Evolutionary conservation across 2,888 invertebrate genomes (phyloP).

Genomic region (Mantis religiosa): DNA sequence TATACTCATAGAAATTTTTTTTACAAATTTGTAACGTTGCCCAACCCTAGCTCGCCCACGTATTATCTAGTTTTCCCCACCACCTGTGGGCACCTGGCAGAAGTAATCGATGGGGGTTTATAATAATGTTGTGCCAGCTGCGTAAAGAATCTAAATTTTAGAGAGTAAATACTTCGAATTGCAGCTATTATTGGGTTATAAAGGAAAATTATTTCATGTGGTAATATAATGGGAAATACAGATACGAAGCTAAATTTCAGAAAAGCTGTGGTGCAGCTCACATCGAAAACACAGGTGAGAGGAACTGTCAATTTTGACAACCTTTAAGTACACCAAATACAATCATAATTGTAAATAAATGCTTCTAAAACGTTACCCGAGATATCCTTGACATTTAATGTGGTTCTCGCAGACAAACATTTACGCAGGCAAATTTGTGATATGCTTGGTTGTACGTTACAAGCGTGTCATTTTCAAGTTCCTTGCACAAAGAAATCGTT

Average conservation of each 20-base stretch:
- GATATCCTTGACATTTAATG: background rate
- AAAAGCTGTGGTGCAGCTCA: constrained; percentile 95
- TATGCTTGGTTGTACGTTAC: no score
- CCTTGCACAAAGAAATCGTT: no score
- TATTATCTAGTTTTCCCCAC: background rate
- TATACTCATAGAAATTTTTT: background rate
- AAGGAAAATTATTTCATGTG: background rate
- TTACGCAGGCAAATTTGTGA: no score
- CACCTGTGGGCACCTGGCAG: background rate
- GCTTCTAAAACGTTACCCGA: no score
- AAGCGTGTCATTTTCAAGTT: no score
- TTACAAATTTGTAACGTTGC: background rate
- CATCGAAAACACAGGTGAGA: constrained; percentile 89
- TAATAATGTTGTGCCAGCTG: background rate
- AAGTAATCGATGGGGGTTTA: background rate
- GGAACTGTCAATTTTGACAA: background rate
- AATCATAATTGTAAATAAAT: background rate
- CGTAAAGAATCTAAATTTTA: background rate
- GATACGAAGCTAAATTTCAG: constrained; percentile 97
- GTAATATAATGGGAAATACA: constrained; percentile 83
- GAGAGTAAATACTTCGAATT: background rate
- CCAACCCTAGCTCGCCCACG: background rate
- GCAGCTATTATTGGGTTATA: background rate
- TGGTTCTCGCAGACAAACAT: background rate
- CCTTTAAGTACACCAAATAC: background rate